A percentile compares a stretch with the other conserved stretches of the same genome.
phyloP scores from a whole-genome alignment of 2,797 vertebrate species.

The Rhabdomys pumilio region DNA sequence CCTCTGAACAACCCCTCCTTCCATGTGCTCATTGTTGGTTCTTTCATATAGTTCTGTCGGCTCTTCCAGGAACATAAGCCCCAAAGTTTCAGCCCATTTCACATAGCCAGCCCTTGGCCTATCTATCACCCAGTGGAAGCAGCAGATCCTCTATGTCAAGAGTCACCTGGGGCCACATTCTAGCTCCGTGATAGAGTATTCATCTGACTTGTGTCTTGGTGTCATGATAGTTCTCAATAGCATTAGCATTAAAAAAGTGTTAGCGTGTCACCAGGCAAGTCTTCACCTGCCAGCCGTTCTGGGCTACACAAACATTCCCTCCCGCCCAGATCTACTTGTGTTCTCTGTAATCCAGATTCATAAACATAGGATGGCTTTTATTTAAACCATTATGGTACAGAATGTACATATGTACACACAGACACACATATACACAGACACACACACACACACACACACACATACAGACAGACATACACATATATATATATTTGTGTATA shows the following conservation, averaged over 20 bases:
- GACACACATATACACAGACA: background rate
- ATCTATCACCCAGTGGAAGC: background rate
- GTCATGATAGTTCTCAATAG: background rate
- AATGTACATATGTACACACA: background rate
- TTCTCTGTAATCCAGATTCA: background rate
- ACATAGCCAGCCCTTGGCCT: background rate
- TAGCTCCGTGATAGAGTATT: conserved; percentile 39
- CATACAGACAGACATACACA: background rate
- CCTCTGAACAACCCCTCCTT: background rate
- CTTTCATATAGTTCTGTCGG: background rate
- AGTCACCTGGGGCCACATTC: background rate
- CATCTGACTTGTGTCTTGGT: background rate
- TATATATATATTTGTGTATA: no score
- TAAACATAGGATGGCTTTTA: background rate
- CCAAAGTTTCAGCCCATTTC: background rate
- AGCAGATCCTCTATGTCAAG: background rate
- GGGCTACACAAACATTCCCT: background rate
- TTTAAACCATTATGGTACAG: background rate
- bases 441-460: no score
- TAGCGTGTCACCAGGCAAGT: background rate
- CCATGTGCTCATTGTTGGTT: background rate
- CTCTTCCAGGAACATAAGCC: background rate
- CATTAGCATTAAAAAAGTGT: background rate
- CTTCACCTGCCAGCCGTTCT: background rate
- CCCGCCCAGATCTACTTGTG: background rate